Evolutionary conservation across 2,888 invertebrate genomes (phyloP), one percentile per base, ranked within the genome.

Genomic region (Stegophylla sp.): DNA sequence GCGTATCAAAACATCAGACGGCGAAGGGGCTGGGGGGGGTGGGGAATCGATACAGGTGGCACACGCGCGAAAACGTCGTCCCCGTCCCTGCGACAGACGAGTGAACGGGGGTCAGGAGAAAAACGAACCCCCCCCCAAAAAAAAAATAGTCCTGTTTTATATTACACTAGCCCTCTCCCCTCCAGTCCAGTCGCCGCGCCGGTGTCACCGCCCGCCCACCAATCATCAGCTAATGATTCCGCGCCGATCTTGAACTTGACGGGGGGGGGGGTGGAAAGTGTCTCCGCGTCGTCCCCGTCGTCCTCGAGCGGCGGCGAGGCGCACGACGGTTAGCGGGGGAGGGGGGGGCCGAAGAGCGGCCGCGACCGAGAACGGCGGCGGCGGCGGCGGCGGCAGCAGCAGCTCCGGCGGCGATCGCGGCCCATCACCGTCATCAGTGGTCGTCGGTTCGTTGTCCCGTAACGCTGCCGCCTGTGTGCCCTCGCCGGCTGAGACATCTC

Each of bases 191-290:
- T 9, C 45, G 13, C 45, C 45, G 7, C 17, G 72, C 12, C 59
- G 12, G 17, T 17, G 34, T 48, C 26, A 26, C 56, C 51, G 41
- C 17, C 48, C 5, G 23, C 41, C 9, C 73, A n/a, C n/a, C n/a
- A n/a, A n/a, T n/a, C n/a, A n/a, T n/a, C n/a, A n/a, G n/a, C n/a
- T n/a, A n/a, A n/a, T n/a, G n/a, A n/a, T 61, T 10, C 74, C 45
- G 45, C 77, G 45, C 77, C 79, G 79, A 79, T 79, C 79, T 79
- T 79, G 79, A 79, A 79, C 79, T 79, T 79, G 71, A 71, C 79
- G 20, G 28, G 51, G 28, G n/a, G 20, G 66, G 43, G 20, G 43
- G 23, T 51, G 77, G 23, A 76, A 76, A 69, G 77, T 59, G 77
- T 69, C 67, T 56, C 45, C 26, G 41, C 51, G 48, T n/a, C n/a